Conservation (phyloP, 2,113 vertebrate species). For the Aegithalos caudatus region DNA sequence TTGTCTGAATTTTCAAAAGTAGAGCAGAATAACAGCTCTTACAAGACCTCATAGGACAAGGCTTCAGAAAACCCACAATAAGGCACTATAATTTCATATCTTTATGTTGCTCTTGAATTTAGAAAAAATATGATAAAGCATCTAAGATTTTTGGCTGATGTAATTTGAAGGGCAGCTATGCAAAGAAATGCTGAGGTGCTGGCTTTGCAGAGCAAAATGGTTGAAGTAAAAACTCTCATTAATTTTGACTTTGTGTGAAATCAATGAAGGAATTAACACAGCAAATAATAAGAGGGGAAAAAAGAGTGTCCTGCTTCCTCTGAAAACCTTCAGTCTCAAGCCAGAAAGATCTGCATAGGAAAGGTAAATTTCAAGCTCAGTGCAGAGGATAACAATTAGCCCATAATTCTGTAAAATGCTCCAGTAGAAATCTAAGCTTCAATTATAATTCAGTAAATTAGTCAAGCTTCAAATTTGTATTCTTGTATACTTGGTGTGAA, state of each 20-base stretch:
- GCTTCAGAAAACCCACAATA: background rate
- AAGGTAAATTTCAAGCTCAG: constrained; percentile 21
- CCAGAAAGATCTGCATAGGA: background rate
- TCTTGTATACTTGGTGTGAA: background rate
- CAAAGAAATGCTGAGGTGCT: background rate
- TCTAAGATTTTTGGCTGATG: background rate
- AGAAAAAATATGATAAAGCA: background rate
- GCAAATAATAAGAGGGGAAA: background rate
- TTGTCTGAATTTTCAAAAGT: background rate
- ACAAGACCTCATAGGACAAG: background rate
- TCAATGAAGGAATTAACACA: background rate
- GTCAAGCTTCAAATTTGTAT: constrained; percentile 26
- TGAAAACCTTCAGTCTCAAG: background rate
- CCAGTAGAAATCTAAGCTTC: constrained; percentile 1
- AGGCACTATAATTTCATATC: background rate
- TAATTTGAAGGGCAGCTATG: background rate
- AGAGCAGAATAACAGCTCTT: background rate
- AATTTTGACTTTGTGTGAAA: background rate
- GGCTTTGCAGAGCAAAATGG: background rate
- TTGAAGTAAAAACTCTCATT: background rate
- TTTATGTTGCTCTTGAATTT: background rate
- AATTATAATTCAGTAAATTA: constrained; percentile 32
- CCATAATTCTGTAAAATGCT: background rate
- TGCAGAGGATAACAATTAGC: background rate
- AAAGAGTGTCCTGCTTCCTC: background rate